Conservation (phyloP, 1,140 invertebrate genomes). For the Philotrypesis tridentata region DNA sequence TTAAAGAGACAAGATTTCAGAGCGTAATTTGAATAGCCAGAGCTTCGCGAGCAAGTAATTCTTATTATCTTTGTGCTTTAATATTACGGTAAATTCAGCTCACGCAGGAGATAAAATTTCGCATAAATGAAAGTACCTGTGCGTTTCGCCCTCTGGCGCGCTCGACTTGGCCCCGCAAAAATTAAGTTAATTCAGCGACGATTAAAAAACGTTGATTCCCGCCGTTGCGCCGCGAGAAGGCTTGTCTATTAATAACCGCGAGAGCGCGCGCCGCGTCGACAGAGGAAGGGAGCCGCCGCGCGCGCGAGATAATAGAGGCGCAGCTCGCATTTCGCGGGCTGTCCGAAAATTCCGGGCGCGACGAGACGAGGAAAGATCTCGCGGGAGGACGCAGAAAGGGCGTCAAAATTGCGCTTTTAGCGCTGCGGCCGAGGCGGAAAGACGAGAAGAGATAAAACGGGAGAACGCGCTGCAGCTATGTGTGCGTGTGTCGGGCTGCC, state of each 20-base stretch:
- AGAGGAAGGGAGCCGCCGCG: neutral
- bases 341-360: neutral
- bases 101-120: neutral
- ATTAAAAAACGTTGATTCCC: neutral
- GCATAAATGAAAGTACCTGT: neutral
- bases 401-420: slow-evolving; percentile 38
- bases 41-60: neutral
- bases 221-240: too few relatives aligned
- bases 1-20: neutral
- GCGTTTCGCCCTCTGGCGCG: too few relatives aligned
- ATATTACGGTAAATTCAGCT: neutral
- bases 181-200: neutral
- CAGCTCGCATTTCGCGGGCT: neutral
- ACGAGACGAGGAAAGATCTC: neutral
- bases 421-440: neutral
- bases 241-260: neutral
- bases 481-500: too few relatives aligned
- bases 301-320: neutral
- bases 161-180: neutral
- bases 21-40: neutral
- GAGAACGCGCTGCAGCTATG: neutral
- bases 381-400: slow-evolving; percentile 5
- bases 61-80: neutral
- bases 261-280: too few relatives aligned
- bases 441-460: slow-evolving; percentile 15